Evolutionary conservation across 1,140 invertebrate genomes (phyloP).

Genomic region (Platyscapa corneri): DNA sequence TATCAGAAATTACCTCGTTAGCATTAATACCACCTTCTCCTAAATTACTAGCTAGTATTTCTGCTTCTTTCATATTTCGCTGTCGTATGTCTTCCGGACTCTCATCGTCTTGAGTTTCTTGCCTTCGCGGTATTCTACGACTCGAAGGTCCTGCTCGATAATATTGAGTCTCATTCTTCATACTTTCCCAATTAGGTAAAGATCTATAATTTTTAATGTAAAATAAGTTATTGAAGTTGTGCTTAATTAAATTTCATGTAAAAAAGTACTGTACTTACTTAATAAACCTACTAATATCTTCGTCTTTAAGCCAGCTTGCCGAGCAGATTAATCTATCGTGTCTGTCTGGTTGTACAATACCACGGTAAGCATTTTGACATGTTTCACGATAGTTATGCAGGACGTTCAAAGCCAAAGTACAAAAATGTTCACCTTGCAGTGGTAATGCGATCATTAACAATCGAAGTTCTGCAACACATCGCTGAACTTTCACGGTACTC

Average conservation of each 20-base stretch:
- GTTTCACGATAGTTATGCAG: constrained; percentile 85
- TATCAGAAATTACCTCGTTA: constrained; percentile 88
- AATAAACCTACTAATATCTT: constrained; percentile 93
- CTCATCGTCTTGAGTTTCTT: constrained; percentile 79
- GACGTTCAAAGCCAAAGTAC: constrained; percentile 81
- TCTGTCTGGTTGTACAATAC: constrained; percentile 86
- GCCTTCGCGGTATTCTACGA: constrained; percentile 67
- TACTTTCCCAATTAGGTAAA: constrained; percentile 86
- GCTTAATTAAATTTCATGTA: not conserved
- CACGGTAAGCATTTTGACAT: constrained; percentile 83
- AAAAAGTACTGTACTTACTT: constrained; percentile 75
- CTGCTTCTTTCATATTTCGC: constrained; percentile 90
- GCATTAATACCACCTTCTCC: constrained; percentile 88
- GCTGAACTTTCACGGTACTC: constrained; percentile 84
- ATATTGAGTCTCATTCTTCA: constrained; percentile 76
- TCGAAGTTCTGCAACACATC: constrained; percentile 81
- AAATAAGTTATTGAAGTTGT: not conserved
- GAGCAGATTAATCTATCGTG: constrained; percentile 89
- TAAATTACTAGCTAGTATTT: constrained; percentile 91
- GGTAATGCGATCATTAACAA: constrained; percentile 83
- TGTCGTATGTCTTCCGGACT: constrained; percentile 86
- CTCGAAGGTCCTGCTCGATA: constrained; percentile 58
- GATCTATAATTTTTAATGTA: constrained; percentile 74
- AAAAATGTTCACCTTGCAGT: constrained; percentile 81
- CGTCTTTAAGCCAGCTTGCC: constrained; percentile 94